These are phyloP conservation scores for Pyxicephalus adspersus DNA, from an alignment of 2,113 vertebrate species.

Conservation along the genomic window DNA sequence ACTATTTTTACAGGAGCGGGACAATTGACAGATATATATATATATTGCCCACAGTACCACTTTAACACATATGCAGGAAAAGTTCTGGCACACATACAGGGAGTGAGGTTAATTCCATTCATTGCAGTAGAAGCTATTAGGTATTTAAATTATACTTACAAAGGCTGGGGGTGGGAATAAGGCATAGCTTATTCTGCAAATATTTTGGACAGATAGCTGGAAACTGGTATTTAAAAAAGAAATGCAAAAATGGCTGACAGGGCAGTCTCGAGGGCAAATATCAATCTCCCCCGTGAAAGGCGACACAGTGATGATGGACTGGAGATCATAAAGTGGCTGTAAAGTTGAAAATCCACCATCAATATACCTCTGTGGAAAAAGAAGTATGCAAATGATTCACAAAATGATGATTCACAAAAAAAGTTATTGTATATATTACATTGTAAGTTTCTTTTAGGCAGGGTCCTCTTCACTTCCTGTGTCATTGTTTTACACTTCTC, in stretches of 20 bases:
- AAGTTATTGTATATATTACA: no score
- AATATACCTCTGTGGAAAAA: conserved; percentile 76
- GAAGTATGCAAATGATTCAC: no score
- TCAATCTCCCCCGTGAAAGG: conserved; percentile 87
- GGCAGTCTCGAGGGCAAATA: conserved; percentile 82
- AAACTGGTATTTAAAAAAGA: conserved; percentile 75
- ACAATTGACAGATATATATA: no score
- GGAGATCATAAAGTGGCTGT: conserved; percentile 75
- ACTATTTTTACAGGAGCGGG: no score
- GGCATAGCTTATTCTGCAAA: conserved; percentile 74
- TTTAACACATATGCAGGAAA: no score
- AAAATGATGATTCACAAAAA: no score
- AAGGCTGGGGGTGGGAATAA: conserved; percentile 76
- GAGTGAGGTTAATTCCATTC: no score
- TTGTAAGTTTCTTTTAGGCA: no score
- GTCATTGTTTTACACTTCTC: no score
- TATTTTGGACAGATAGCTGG: conserved; percentile 80
- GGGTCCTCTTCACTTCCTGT: no score
- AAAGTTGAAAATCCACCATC: conserved; percentile 85
- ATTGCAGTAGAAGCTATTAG: neutral
- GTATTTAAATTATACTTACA: conserved; percentile 68
- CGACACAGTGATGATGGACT: conserved; percentile 79
- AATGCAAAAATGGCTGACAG: conserved; percentile 71
- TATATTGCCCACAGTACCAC: no score
- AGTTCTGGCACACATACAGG: no score